A percentile compares a stretch with the other conserved stretches of the same genome.
phyloP scores from a whole-genome alignment of 2,113 vertebrate genomes.

The Edolisoma coerulescens region DNA sequence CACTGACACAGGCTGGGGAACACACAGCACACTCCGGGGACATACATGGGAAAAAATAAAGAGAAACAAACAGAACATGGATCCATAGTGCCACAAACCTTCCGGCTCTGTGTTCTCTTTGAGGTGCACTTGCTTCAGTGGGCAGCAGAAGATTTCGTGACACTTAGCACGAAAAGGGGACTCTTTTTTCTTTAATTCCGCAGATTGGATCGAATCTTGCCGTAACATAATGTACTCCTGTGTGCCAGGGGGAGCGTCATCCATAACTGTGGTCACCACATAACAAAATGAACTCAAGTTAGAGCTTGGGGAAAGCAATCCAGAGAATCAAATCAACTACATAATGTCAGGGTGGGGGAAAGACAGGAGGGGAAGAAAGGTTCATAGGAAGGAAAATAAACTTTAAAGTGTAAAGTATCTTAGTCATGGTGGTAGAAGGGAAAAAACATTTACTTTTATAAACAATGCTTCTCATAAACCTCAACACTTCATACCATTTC shows the following conservation, averaged over 20 bases:
- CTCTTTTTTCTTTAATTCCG: conserved; percentile 99
- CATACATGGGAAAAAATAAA: conserved; percentile 61
- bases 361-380: not conserved
- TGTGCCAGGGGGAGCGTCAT: conserved; percentile 98
- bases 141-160: conserved; percentile 99
- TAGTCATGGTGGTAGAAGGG: not conserved
- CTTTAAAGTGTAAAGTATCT: not conserved
- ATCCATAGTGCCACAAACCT: conserved; percentile 92
- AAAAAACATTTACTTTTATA: not conserved
- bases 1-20: conserved; percentile 55
- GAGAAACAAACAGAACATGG: conserved; percentile 77
- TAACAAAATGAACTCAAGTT: conserved; percentile 98
- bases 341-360: conserved; percentile 4
- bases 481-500: not conserved
- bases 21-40: conserved; percentile 73
- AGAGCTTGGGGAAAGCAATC: conserved; percentile 73
- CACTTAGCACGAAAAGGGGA: conserved; percentile 99
- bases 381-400: not conserved
- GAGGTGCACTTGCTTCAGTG: conserved; percentile 98
- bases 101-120: conserved; percentile 97
- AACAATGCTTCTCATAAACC: not conserved
- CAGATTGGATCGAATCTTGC: conserved; percentile 99
- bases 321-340: conserved; percentile 61
- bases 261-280: conserved; percentile 97
- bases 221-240: conserved; percentile 99